Conservation (phyloP, 2,797 vertebrate species). For the Sebastes minor region DNA sequence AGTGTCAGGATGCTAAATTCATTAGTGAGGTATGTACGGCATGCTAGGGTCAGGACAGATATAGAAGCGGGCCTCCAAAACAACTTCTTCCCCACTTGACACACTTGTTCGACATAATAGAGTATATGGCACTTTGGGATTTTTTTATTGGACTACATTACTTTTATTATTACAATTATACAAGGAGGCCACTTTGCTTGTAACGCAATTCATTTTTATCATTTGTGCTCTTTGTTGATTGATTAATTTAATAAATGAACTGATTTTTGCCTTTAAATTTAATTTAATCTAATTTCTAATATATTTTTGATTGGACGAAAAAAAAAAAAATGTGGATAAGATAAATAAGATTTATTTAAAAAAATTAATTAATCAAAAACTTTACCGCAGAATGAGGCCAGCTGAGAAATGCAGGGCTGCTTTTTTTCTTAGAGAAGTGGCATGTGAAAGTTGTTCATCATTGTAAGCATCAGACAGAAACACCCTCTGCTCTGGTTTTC, state of each 20-base stretch:
- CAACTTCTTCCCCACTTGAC: constrained; percentile 67
- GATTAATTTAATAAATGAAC: not conserved
- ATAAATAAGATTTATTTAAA: constrained; percentile 21
- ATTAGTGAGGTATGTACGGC: constrained; percentile 77
- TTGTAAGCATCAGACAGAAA: constrained; percentile 19
- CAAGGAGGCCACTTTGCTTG: not conserved
- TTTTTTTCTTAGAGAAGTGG: not conserved
- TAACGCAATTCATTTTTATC: not conserved
- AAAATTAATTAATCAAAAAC: constrained; percentile 11
- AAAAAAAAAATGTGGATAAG: not conserved
- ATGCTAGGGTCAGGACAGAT: constrained; percentile 77
- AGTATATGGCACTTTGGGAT: constrained; percentile 5
- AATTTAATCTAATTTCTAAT: not conserved
- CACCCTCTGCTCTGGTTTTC: constrained; percentile 30
- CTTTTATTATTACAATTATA: not conserved
- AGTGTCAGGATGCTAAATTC: constrained; percentile 82
- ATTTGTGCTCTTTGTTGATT: not conserved
- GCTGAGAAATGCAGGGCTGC: not conserved
- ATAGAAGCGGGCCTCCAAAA: constrained; percentile 73
- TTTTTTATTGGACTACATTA: not conserved
- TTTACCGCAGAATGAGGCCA: constrained; percentile 31
- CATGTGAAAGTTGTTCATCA: constrained; percentile 38
- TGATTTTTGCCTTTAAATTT: not conserved
- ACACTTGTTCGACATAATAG: constrained; percentile 56
- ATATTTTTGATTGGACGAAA: constrained; percentile 2